These are phyloP conservation scores for Telmatherina bonti DNA, from an alignment of 2,797 vertebrate genomes.

Conservation along the genomic window DNA sequence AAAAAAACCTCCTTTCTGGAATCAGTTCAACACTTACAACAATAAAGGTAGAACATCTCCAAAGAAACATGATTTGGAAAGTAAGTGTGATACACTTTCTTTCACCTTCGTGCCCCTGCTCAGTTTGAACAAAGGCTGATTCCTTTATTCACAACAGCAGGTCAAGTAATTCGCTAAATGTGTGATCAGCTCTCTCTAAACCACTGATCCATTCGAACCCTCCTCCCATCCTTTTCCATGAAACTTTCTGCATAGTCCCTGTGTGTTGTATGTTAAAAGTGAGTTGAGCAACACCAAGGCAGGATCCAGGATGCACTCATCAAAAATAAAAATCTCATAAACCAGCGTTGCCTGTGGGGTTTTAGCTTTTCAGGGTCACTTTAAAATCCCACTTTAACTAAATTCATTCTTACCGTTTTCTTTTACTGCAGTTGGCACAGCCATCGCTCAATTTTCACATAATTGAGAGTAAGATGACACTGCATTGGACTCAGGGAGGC, in stretches of 20 bases:
- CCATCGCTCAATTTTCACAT: conserved; percentile 19
- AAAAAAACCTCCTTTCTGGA: conserved; percentile 44
- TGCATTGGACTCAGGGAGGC: conserved; percentile 2
- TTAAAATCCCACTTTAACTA: conserved; percentile 22
- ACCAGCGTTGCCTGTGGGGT: conserved; percentile 24
- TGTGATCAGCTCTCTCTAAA: no score
- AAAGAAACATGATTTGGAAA: conserved; percentile 16
- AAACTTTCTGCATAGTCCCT: not conserved
- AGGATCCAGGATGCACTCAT: conserved; percentile 38
- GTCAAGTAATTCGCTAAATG: no score
- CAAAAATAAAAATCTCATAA: conserved; percentile 22
- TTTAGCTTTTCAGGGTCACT: not conserved
- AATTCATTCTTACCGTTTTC: conserved; percentile 20
- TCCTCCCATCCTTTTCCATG: conserved; percentile 20
- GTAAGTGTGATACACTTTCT: conserved; percentile 6
- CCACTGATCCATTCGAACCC: conserved; percentile 19
- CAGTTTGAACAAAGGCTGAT: conserved; percentile 3
- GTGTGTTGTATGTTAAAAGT: conserved; percentile 14
- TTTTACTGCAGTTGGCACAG: conserved; percentile 12
- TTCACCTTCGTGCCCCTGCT: conserved; percentile 4
- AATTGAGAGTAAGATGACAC: conserved; percentile 23
- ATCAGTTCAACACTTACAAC: conserved; percentile 22
- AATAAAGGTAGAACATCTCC: conserved; percentile 14
- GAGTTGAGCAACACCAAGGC: conserved; percentile 32
- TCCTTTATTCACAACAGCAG: conserved; percentile 12